A percentile compares a stretch with the other conserved stretches of the same genome.
Conservation (phyloP, 2,888 invertebrate genomes). For the Pristionchus arcanus region DNA sequence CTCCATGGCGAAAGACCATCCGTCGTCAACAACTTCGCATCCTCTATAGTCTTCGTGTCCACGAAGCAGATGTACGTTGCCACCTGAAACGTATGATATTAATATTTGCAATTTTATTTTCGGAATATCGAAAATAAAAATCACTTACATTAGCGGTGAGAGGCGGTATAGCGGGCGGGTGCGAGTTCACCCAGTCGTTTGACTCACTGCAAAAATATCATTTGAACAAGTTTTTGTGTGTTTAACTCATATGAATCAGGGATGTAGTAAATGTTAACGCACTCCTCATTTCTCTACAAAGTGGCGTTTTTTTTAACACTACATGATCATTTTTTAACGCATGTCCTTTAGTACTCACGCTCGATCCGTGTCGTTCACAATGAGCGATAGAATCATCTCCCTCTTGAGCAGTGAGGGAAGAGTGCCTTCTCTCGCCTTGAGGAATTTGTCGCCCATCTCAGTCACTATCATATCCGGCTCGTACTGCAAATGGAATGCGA, state of each 20-base stretch:
- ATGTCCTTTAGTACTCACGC: slow-evolving; percentile 6
- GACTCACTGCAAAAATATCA: slow-evolving; percentile 60
- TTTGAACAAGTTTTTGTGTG: background rate
- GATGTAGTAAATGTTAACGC: background rate
- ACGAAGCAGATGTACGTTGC: slow-evolving; percentile 52
- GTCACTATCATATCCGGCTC: slow-evolving; percentile 54
- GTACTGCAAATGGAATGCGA: slow-evolving; percentile 5
- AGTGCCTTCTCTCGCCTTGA: slow-evolving; percentile 52
- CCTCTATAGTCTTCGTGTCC: slow-evolving; percentile 52
- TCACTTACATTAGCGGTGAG: slow-evolving; percentile 44
- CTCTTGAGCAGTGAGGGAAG: slow-evolving; percentile 50
- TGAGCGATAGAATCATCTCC: slow-evolving; percentile 52
- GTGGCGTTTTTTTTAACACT: too few relatives aligned
- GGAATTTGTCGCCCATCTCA: slow-evolving; percentile 53
- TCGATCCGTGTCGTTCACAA: slow-evolving; percentile 53
- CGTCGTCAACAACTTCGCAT: slow-evolving; percentile 48
- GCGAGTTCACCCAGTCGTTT: slow-evolving; percentile 55
- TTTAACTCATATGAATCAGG: background rate
- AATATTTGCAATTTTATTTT: too few relatives aligned
- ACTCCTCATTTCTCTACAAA: too few relatives aligned
- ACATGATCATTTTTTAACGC: too few relatives aligned
- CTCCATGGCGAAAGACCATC: slow-evolving; percentile 55
- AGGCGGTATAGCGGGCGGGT: slow-evolving; percentile 55
- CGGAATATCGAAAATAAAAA: background rate
- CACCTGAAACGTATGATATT: background rate